Percentiles rank a stretch among this genome's conserved stretches.
These are phyloP conservation scores for Eulithis testata DNA, from an alignment of 2,888 invertebrate genomes.

Conservation along the genomic window DNA sequence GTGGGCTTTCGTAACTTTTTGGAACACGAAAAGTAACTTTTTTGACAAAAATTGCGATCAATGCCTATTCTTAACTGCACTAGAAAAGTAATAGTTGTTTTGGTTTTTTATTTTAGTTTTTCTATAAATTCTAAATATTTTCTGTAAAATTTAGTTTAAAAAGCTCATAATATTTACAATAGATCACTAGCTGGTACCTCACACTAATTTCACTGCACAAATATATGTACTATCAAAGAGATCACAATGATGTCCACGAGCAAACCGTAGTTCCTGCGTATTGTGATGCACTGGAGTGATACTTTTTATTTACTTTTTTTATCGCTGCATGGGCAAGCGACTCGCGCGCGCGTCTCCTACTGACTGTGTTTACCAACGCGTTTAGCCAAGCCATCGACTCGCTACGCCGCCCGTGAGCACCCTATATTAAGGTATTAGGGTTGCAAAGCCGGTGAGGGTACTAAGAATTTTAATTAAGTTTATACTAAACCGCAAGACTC, in stretches of 20 bases:
- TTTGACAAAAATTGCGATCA: background rate
- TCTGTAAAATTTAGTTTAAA: background rate
- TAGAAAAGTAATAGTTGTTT: background rate
- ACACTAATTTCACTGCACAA: constrained; percentile 15
- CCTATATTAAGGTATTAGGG: constrained; percentile 51
- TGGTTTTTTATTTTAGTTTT: background rate
- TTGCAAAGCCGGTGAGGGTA: constrained; percentile 41
- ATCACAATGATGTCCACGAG: constrained; percentile 50
- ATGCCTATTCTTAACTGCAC: too few species aligned
- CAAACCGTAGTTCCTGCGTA: constrained; percentile 74
- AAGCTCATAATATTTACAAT: constrained; percentile 32
- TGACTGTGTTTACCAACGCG: constrained; percentile 69
- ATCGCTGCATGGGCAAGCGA: constrained; percentile 44
- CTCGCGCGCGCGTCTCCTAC: constrained; percentile 66
- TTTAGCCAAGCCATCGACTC: constrained; percentile 44
- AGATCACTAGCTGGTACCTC: constrained; percentile 25
- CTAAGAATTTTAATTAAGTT: constrained; percentile 27
- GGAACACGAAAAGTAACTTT: constrained; percentile 9
- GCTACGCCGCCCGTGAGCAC: constrained; percentile 53
- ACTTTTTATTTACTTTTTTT: constrained; percentile 15
- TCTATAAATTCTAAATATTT: background rate
- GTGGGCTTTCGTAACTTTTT: constrained; percentile 29
- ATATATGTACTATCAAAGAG: constrained; percentile 9
- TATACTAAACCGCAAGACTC: background rate
- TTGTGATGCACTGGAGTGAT: constrained; percentile 54